Base-by-base conservation (phyloP, 2,888 invertebrate species). In the Xylota sylvarum region DNA sequence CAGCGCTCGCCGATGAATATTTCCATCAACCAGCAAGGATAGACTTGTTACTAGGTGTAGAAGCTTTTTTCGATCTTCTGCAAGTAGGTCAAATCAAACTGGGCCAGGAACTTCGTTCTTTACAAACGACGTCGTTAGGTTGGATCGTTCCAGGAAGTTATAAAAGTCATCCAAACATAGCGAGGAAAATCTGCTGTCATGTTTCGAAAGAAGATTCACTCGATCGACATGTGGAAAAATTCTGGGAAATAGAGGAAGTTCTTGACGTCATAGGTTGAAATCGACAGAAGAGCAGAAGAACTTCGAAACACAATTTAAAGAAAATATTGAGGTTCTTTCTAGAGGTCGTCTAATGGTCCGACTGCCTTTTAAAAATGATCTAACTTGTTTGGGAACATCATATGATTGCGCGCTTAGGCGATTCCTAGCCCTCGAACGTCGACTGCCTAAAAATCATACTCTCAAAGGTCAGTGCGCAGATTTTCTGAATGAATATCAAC, bases 401-500 rank as follows among this genome's bases (percentile, higher is more conserved):
- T 79, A 50, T 10, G 65, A 69, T 2, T 85, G 72, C 0, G 86
- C 88, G 2, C 43, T 76, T 2, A 50, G 58, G 14, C 56, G 88
- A 55, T 84, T 88, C 60, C 4, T 58, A 1, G 27, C 81, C 6
- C 85, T 77, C 52, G 80, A 88, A 60, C 81, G 58, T 55, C 58
- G 81, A 14, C 50, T 87, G 12, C 14, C 60, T 2, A 70, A 78
- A 17, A 32, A 74, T 1, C 37, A 43, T 7, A 62, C 83, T n/a
- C 43, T 80, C 4, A 82, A 73, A 23, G 7, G 52, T 2, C 67
- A 87, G 55, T 89, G 88, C n/a, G 48, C 55, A 7, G 27, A 27
- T 10, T 88, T 89, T 56, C 65, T 89, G 40, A 46, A 69, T 14
- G 87, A 88, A 48, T 88, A 88, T 48, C 52, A 82, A 48, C 17